These are phyloP conservation scores for Hystrix brachyura DNA, from an alignment of 2,113 vertebrate species.

Conservation along the genomic window DNA sequence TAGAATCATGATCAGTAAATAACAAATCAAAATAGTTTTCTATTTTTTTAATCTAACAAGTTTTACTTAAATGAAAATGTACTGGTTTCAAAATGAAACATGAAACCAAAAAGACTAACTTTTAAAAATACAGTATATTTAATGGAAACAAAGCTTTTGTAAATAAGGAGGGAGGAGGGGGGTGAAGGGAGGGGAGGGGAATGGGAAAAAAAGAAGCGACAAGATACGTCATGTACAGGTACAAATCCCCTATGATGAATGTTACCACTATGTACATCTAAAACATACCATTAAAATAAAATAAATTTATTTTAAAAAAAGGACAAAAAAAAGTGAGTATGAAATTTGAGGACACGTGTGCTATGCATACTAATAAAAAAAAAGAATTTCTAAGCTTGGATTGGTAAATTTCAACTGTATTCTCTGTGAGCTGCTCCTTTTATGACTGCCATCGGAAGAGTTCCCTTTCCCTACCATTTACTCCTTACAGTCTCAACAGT, in stretches of 20 bases:
- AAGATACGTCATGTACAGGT: too few species aligned
- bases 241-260: too few species aligned
- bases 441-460: neutral
- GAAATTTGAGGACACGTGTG: too few species aligned
- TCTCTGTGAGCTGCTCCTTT: neutral
- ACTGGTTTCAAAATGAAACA: conserved; percentile 28
- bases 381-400: neutral
- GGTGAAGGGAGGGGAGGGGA: too few species aligned
- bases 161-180: too few species aligned
- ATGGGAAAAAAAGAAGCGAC: too few species aligned
- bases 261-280: too few species aligned
- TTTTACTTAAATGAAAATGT: conserved; percentile 54
- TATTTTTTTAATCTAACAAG: neutral
- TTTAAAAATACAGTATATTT: neutral
- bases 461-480: neutral
- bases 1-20: neutral
- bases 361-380: too few species aligned
- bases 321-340: too few species aligned
- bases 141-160: too few species aligned
- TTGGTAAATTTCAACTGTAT: neutral
- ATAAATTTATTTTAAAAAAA: too few species aligned
- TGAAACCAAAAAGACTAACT: conserved; percentile 34
- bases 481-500: neutral
- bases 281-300: too few species aligned
- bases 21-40: neutral